Conservation (phyloP, 2,888 invertebrate genomes). For the Vesta saturnalis region DNA sequence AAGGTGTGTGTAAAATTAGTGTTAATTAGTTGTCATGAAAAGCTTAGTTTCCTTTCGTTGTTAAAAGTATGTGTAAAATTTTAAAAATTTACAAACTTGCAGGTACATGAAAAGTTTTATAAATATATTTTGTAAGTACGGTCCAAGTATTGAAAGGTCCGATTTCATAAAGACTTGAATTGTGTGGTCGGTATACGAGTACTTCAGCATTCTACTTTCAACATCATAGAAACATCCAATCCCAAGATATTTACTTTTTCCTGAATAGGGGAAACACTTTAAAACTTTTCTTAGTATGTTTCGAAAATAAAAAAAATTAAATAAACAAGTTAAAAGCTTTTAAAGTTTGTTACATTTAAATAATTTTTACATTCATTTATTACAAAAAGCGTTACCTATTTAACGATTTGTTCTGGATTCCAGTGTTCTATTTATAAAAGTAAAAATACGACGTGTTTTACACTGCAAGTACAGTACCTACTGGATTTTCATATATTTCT, state of each 20-base stretch:
- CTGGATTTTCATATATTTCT: too few relatives aligned
- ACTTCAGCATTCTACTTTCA: constrained; percentile 33
- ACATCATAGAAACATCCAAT: constrained; percentile 39
- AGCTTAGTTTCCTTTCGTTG: too few relatives aligned
- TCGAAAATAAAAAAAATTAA: constrained; percentile 1
- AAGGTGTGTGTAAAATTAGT: too few relatives aligned
- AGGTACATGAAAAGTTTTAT: background rate
- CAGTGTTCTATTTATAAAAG: too few relatives aligned
- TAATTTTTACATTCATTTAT: too few relatives aligned
- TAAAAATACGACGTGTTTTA: too few relatives aligned
- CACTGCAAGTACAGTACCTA: too few relatives aligned
- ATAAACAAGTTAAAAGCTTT: background rate
- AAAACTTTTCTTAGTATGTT: constrained; percentile 19
- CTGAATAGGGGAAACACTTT: constrained; percentile 27
- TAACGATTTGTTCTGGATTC: too few relatives aligned
- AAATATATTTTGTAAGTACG: constrained; percentile 20
- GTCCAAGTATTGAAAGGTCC: constrained; percentile 27
- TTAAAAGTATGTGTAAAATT: too few relatives aligned
- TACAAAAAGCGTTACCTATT: too few relatives aligned
- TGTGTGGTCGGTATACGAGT: constrained; percentile 34
- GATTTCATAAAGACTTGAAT: constrained; percentile 32
- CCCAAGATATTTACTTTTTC: constrained; percentile 37
- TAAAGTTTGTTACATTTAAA: background rate
- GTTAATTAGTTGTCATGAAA: too few relatives aligned
- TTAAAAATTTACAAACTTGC: too few relatives aligned